Evolutionary conservation across 2,797 vertebrate genomes (phyloP), one percentile per base, ranked within the genome.

Genomic region (Danio albolineatus): DNA sequence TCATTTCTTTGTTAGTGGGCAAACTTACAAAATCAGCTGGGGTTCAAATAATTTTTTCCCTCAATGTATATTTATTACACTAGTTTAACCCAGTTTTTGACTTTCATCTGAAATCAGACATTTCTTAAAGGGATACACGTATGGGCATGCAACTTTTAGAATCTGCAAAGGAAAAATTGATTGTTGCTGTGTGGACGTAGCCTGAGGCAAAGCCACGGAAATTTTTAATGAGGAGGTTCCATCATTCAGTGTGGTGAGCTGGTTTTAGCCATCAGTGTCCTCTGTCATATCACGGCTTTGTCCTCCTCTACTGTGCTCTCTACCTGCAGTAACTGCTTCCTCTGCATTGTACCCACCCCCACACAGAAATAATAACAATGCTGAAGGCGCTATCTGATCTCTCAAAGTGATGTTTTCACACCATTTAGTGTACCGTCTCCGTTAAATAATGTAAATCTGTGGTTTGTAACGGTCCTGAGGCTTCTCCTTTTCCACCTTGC

Each of bases 161-260:
- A 28, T 28, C 28, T 28, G 28, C 3, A 28, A 28, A 28, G 28
- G 28, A 28, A 28, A 28, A 28, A 28, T 28, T 28, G 28, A 1
- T 28, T 28, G 1, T 28, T 28, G 28, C 28, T 28, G 1, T 28
- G 28, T 28, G 28, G 28, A 28, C 28, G 1, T 28, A 28, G 28
- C 28, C 3, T 28, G 28, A 92, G 91, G 89, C 90, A 84, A 87
- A 76, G 85, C 88, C 85, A 85, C 89, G 82, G 85, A 91, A 91
- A 89, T 90, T 86, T 91, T 92, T 93, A 91, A 94, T 94, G 92
- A 92, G 90, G 90, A 83, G 86, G 85, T 89, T 87, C 91, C 88
- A 87, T 92, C 88, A 87, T 57, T 76, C 87, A 88, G 86, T 88
- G 88, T 87, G 90, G 90, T 85, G 16, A 86, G 89, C 74, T 89